Conservation (phyloP, 2,797 vertebrate species). For the Tauraco hartlaubi region DNA sequence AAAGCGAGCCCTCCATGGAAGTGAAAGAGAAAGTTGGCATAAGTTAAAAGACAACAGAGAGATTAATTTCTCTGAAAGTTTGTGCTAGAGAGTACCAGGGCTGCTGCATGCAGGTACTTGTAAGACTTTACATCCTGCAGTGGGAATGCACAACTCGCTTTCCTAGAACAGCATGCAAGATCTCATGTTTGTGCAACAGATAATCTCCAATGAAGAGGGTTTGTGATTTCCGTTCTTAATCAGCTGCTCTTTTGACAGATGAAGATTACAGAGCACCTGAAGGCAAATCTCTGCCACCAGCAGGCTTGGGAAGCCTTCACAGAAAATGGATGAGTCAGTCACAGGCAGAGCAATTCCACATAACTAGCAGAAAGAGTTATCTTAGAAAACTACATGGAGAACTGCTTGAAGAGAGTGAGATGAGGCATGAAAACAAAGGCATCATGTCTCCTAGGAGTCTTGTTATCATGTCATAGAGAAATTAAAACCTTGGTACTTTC, state of each 20-base stretch:
- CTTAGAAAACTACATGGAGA: neutral
- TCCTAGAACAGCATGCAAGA: neutral
- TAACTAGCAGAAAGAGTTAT: neutral
- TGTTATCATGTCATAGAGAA: neutral
- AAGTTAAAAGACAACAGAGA: neutral
- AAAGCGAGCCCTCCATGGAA: neutral
- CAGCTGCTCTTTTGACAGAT: constrained; percentile 11
- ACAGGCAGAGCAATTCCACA: neutral
- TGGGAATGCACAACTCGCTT: neutral
- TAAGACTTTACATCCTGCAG: neutral
- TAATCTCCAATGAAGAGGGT: neutral
- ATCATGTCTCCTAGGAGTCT: neutral
- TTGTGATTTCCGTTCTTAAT: constrained; percentile 26
- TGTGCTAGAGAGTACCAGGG: neutral
- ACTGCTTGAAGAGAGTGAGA: neutral
- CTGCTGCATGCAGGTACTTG: neutral
- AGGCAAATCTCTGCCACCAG: neutral
- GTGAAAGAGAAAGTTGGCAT: neutral
- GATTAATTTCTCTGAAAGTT: neutral
- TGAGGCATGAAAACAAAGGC: neutral
- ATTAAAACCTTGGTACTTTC: neutral
- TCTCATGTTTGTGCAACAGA: neutral
- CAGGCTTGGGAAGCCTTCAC: neutral
- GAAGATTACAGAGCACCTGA: constrained; percentile 19
- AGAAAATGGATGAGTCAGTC: neutral